These are phyloP conservation scores for Cerastis leucographa DNA, from an alignment of 2,888 invertebrate genomes.

Conservation along the genomic window DNA sequence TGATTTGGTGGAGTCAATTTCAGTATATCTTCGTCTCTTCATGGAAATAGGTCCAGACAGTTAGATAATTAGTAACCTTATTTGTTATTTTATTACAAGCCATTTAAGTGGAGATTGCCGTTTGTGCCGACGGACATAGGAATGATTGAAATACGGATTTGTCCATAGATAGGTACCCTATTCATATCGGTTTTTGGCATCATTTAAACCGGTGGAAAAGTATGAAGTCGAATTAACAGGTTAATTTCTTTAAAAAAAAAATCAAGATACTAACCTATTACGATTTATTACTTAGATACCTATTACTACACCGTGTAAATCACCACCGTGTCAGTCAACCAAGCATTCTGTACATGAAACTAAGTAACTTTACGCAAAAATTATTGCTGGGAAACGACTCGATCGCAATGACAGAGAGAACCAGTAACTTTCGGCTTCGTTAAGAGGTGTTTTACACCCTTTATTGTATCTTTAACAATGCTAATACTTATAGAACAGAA, in stretches of 20 bases:
- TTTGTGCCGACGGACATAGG: not conserved
- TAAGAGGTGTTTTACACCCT: too few relatives aligned
- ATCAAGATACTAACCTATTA: not conserved
- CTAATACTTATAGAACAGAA: not conserved
- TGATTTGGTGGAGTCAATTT: slow-evolving; percentile 45
- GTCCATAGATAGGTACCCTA: not conserved
- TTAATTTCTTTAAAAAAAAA: not conserved
- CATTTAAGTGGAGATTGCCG: not conserved
- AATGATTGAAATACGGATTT: not conserved
- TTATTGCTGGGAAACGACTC: too few relatives aligned
- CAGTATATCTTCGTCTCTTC: slow-evolving; percentile 16
- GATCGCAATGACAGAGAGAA: too few relatives aligned
- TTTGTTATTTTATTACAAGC: not conserved
- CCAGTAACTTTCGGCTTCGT: too few relatives aligned
- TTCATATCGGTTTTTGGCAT: not conserved
- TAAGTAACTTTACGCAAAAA: too few relatives aligned
- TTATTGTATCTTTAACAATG: not conserved
- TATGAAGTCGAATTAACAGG: not conserved
- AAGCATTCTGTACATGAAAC: too few relatives aligned
- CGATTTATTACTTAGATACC: too few relatives aligned
- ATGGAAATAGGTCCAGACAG: not conserved
- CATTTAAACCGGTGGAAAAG: not conserved
- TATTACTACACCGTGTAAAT: too few relatives aligned
- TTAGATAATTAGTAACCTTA: not conserved
- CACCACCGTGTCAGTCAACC: too few relatives aligned